Evolutionary conservation across 1,140 invertebrate species (phyloP).

Genomic region (Fopius arisanus): DNA sequence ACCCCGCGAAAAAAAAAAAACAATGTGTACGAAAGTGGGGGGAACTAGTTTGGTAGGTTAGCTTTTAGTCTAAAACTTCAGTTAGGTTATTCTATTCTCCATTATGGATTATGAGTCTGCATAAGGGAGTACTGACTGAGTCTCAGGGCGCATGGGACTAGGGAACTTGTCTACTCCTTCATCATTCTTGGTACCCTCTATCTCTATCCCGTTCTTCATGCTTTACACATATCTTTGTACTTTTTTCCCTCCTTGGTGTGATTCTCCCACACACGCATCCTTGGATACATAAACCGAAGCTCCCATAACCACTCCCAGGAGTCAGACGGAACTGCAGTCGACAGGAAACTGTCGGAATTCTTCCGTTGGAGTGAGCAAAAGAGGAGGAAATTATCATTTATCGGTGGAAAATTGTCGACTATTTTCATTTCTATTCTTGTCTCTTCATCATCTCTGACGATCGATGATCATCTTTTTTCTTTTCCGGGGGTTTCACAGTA

Average conservation of each 20-base stretch:
- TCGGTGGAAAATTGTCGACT: neutral
- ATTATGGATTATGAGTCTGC: neutral
- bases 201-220: neutral
- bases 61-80: constrained; percentile 46
- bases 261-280: constrained; percentile 22
- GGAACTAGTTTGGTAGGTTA: constrained; percentile 62
- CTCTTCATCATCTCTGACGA: neutral
- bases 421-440: neutral
- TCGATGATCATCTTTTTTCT: neutral
- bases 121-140: constrained; percentile 32
- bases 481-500: neutral
- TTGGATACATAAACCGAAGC: constrained; percentile 18
- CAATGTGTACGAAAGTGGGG: neutral
- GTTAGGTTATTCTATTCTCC: constrained; percentile 1
- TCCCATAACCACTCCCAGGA: constrained; percentile 11
- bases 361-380: constrained; percentile 27
- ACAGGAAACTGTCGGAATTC: constrained; percentile 49
- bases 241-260: constrained; percentile 11
- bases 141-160: constrained; percentile 14
- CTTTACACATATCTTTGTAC: neutral
- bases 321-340: constrained; percentile 19
- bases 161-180: constrained; percentile 17
- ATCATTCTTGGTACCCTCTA: neutral
- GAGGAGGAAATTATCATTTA: neutral
- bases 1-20: neutral